phyloP scores from a whole-genome alignment of 2,888 invertebrate genomes.

The Cryptophagus acutangulus region DNA sequence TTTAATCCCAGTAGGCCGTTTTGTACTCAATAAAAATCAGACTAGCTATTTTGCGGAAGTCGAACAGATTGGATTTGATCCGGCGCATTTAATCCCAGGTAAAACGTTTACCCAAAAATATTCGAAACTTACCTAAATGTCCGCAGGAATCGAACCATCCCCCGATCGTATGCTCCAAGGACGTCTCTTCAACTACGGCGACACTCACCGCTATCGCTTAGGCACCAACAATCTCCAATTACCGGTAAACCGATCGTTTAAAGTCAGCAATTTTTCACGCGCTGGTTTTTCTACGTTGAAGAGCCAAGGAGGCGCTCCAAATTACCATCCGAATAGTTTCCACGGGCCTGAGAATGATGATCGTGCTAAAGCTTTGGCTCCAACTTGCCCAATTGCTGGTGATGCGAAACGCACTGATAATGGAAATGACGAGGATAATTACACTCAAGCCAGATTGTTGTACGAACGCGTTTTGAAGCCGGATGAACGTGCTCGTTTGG shows the following conservation, averaged over 20 bases:
- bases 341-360: conserved; percentile 74
- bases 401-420: conserved; percentile 76
- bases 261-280: conserved; percentile 75
- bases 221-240: conserved; percentile 89
- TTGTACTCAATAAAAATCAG: conserved; percentile 84
- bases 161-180: conserved; percentile 92
- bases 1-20: conserved; percentile 79
- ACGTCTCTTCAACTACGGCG: conserved; percentile 81
- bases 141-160: conserved; percentile 77
- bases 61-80: conserved; percentile 88
- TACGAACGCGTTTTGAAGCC: conserved; percentile 72
- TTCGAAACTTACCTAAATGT: too few species aligned
- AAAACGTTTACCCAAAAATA: conserved; percentile 11
- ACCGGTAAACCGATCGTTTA: conserved; percentile 90
- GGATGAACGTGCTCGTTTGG: conserved; percentile 64
- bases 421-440: conserved; percentile 88
- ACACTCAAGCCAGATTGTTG: conserved; percentile 74
- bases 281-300: conserved; percentile 62
- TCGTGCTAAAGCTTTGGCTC: conserved; percentile 57
- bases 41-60: conserved; percentile 91
- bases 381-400: conserved; percentile 59
- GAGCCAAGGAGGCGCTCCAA: conserved; percentile 88
- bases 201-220: conserved; percentile 86
- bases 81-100: conserved; percentile 76
- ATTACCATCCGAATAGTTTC: conserved; percentile 96